These are phyloP conservation scores for Donacobius atricapilla DNA, from an alignment of 2,113 vertebrate genomes.

Conservation along the genomic window DNA sequence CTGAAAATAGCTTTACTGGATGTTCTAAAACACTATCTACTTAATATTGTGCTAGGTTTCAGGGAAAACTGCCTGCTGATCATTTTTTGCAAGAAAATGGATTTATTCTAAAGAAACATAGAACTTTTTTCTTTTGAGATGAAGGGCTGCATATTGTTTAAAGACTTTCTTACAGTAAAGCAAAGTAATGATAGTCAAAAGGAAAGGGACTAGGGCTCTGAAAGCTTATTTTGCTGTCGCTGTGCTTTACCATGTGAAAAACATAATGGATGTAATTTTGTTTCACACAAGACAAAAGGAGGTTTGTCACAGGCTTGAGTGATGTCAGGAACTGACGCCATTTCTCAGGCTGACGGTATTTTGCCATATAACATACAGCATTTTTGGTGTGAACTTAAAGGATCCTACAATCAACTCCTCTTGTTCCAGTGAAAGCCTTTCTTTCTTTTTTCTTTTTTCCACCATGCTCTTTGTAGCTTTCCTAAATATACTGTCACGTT, in stretches of 20 bases:
- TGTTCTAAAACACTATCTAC: constrained; percentile 44
- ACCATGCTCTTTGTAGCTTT: not conserved
- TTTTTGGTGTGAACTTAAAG: not conserved
- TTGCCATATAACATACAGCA: not conserved
- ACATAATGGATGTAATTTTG: not conserved
- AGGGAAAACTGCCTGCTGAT: constrained; percentile 9
- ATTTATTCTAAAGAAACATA: constrained; percentile 55
- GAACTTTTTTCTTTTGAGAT: constrained; percentile 13
- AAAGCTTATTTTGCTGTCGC: not conserved
- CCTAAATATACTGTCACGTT: not conserved
- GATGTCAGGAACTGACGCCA: not conserved
- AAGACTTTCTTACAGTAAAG: constrained; percentile 8
- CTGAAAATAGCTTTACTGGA: constrained; percentile 47
- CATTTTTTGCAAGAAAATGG: not conserved
- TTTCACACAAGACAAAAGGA: not conserved
- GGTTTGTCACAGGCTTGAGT: not conserved
- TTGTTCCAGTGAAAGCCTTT: not conserved
- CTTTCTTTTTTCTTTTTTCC: not conserved
- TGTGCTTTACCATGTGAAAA: not conserved
- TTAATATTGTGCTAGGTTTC: constrained; percentile 30
- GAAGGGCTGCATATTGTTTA: not conserved
- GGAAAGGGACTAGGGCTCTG: not conserved
- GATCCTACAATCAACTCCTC: not conserved
- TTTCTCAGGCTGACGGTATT: not conserved
- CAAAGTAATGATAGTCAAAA: not conserved